Conservation (phyloP, 2,888 invertebrate species). For the Punctoribates punctum region DNA sequence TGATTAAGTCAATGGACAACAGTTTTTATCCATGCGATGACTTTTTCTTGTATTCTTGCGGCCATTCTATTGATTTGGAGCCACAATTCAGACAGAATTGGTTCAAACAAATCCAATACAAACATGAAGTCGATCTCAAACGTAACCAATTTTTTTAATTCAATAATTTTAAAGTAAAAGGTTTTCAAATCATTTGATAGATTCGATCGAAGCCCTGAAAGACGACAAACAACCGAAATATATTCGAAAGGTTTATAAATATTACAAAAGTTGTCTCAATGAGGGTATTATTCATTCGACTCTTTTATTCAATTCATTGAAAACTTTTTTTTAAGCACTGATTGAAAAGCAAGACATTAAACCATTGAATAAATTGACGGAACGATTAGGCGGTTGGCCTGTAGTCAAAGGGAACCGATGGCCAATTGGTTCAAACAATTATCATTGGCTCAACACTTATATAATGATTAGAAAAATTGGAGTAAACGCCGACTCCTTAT, state of each 20-base stretch:
- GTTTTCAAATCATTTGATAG: not conserved
- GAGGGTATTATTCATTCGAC: not conserved
- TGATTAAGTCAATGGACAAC: not conserved
- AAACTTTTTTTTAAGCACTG: not conserved
- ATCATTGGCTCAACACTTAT: slow-evolving; percentile 24
- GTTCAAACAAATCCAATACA: not conserved
- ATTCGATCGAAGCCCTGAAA: not conserved
- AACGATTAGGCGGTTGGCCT: slow-evolving; percentile 5
- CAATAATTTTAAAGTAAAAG: not conserved
- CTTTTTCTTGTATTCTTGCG: slow-evolving; percentile 20
- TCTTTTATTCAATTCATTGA: too few relatives aligned
- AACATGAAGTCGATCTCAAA: not conserved
- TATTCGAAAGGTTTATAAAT: not conserved
- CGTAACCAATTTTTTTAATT: not conserved
- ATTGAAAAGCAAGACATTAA: slow-evolving; percentile 4
- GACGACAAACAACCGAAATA: slow-evolving; percentile 2
- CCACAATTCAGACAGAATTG: not conserved
- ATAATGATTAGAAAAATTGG: slow-evolving; percentile 29
- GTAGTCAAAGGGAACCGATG: not conserved
- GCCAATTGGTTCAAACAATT: not conserved
- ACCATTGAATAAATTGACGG: not conserved
- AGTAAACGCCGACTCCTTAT: not conserved
- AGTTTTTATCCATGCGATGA: not conserved
- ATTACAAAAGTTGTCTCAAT: slow-evolving; percentile 27
- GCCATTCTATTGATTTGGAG: not conserved